phyloP scores from a whole-genome alignment of 1,140 invertebrate species.

The Zaprionus taronus region DNA sequence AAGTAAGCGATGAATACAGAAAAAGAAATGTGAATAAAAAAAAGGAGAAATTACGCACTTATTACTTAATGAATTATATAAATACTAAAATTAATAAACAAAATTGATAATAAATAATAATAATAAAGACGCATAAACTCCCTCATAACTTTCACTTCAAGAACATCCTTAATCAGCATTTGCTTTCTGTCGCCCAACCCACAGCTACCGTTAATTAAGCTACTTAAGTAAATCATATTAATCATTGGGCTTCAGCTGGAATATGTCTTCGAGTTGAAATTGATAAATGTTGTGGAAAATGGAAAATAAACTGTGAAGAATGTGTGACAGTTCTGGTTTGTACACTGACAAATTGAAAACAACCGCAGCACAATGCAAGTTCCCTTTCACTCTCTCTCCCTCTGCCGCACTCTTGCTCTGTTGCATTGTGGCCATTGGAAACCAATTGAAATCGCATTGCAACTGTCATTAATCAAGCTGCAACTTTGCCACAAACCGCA shows the following conservation, averaged over 20 bases:
- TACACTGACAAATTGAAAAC: slow-evolving; percentile 49
- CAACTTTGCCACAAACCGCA: slow-evolving; percentile 57
- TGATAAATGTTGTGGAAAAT: slow-evolving; percentile 45
- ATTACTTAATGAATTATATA: too few relatives aligned
- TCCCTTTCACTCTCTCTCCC: neutral
- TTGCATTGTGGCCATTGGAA: slow-evolving; percentile 19
- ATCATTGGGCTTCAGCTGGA: slow-evolving; percentile 21
- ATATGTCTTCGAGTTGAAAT: slow-evolving; percentile 21
- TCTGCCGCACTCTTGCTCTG: neutral
- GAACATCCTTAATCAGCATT: neutral
- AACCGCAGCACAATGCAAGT: slow-evolving; percentile 35
- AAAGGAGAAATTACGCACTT: too few relatives aligned
- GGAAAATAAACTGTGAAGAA: slow-evolving; percentile 37
- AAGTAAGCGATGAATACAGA: neutral
- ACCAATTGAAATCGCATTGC: slow-evolving; percentile 46
- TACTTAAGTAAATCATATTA: slow-evolving; percentile 30
- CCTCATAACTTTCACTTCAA: neutral
- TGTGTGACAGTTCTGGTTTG: slow-evolving; percentile 46
- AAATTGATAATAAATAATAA: too few relatives aligned
- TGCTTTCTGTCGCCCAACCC: neutral
- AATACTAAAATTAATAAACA: too few relatives aligned
- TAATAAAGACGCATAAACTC: too few relatives aligned
- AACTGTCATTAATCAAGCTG: slow-evolving; percentile 53
- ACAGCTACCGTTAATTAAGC: slow-evolving; percentile 14
- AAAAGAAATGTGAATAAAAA: too few relatives aligned